phyloP scores from a whole-genome alignment of 2,797 vertebrate genomes.

The Naso thynnoides region DNA sequence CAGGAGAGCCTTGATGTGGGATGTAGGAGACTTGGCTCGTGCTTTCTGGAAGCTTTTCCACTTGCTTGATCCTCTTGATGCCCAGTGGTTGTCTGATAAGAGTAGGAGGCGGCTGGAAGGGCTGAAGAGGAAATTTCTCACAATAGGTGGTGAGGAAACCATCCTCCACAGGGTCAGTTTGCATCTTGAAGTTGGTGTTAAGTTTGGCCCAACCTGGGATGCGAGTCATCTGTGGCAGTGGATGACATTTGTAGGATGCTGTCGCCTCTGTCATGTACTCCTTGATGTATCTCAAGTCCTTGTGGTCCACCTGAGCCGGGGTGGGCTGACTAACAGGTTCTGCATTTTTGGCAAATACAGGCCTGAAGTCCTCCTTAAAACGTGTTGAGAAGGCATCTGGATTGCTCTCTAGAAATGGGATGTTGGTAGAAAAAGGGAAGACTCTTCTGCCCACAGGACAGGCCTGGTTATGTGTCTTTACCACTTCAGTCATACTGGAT shows the following conservation, averaged over 20 bases:
- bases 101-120: not conserved
- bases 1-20: constrained; percentile 6
- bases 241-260: constrained; percentile 29
- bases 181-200: constrained; percentile 62
- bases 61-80: not conserved
- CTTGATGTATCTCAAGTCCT: constrained; percentile 39
- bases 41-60: constrained; percentile 44
- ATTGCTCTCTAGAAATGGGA: constrained; percentile 41
- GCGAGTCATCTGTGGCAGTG: not conserved
- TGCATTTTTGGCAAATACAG: constrained; percentile 10
- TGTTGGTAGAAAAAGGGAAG: constrained; percentile 29
- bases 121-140: constrained; percentile 22
- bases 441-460: constrained; percentile 12
- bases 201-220: constrained; percentile 28
- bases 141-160: constrained; percentile 36
- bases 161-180: constrained; percentile 12
- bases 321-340: not conserved
- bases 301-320: constrained; percentile 39
- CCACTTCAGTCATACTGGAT: constrained; percentile 23
- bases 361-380: constrained; percentile 45
- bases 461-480: constrained; percentile 29
- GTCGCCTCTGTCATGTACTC: constrained; percentile 35
- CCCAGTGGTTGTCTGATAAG: not conserved
- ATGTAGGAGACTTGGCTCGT: constrained; percentile 43
- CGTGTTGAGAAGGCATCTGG: constrained; percentile 30